These are phyloP conservation scores for Hyperoodon ampullatus DNA, from an alignment of 2,113 vertebrate species.

Conservation along the genomic window DNA sequence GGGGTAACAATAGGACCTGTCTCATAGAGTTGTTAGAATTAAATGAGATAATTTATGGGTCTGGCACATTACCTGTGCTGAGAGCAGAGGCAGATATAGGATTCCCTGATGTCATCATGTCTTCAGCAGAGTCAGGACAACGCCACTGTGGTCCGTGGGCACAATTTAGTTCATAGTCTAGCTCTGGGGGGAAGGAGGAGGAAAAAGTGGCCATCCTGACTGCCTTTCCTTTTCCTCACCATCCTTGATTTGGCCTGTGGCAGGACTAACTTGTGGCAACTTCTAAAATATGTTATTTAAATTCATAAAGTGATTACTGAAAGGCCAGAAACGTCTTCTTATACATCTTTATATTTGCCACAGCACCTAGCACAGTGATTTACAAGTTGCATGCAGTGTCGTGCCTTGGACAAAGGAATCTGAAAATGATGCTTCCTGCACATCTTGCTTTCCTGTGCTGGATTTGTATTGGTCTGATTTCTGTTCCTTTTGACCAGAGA, in stretches of 20 bases:
- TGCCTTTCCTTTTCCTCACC: constrained; percentile 1
- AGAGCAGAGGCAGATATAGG: neutral
- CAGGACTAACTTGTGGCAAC: neutral
- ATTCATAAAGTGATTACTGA: constrained; percentile 38
- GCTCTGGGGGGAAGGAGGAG: neutral
- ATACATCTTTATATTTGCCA: neutral
- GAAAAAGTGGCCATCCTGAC: neutral
- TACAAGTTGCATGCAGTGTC: constrained; percentile 14
- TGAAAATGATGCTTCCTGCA: constrained; percentile 13
- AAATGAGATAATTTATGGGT: constrained; percentile 48
- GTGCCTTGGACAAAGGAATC: constrained; percentile 5
- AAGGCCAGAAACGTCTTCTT: constrained; percentile 24
- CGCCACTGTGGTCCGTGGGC: neutral
- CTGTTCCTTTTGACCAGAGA: neutral
- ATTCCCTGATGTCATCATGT: neutral
- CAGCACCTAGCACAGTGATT: neutral
- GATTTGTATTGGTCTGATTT: constrained; percentile 25
- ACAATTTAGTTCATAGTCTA: constrained; percentile 4
- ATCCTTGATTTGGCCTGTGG: constrained; percentile 23
- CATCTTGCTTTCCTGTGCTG: neutral
- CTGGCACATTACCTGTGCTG: neutral
- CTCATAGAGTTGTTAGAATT: neutral
- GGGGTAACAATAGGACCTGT: neutral
- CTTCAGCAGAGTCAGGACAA: neutral
- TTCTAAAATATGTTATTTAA: constrained; percentile 53